Evolutionary conservation across 2,113 vertebrate species (phyloP), one percentile per base, ranked within the genome.

Genomic region (Bos indicus): DNA sequence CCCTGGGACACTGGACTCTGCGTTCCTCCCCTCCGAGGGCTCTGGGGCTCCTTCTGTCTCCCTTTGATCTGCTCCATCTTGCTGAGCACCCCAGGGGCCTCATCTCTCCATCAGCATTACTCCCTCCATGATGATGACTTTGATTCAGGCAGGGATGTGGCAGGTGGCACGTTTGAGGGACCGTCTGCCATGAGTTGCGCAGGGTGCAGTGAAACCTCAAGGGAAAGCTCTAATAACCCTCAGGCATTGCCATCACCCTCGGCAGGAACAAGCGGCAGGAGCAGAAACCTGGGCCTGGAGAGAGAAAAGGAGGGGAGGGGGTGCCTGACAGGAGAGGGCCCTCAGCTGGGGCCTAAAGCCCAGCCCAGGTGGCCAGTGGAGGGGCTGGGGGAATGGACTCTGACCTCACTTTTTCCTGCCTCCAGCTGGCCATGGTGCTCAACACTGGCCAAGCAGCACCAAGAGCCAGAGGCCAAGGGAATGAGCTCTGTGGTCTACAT

Each of bases 21-120:
- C 2, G 10, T 0, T 13, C 26, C 57, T 13, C 33, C 46, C 28
- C 51, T 10, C 7, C 3, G 1, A 2, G 33, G 5, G 26, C 9
- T 15, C 86, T 17, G 56, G 30, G 54, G n/a, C 59, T 16, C 28
- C 84, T 82, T 54, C 56, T 30, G 52, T 26, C 40, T 59, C 40
- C 52, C 67, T 62, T 87, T 62, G 64, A 51, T 7, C 10, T 5
- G 6, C 36, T 36, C 11, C 11, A 17, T 19, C 43, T 17, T 13
- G 23, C 15, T 14, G 12, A 46, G 48, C 16, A 3, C 21, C 8
- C 88, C 3, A 1, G 21, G 9, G 25, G 16, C 40, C 40, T 57
- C 4, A 56, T 33, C 56, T 17, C 48, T n/a, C 25, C 54, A 6
- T 51, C 43, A n/a, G 1, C 12, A 11, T 25, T 2, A 9, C 9